Evolutionary conservation across 1,140 invertebrate genomes (phyloP).

Genomic region (Formica selysi): DNA sequence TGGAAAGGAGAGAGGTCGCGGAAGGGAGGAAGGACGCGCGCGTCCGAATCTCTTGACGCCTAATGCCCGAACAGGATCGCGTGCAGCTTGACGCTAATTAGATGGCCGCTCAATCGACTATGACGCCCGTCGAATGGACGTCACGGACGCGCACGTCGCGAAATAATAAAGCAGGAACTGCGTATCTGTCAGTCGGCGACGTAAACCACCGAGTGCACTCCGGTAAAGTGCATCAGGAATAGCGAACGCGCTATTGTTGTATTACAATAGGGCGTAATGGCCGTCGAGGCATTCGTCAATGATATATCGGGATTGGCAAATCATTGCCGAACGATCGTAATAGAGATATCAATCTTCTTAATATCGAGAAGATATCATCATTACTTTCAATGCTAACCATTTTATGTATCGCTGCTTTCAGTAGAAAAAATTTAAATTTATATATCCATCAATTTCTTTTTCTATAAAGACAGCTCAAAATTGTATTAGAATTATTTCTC

Average conservation of each 20-base stretch:
- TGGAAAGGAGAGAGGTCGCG: neutral
- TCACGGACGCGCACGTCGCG: conserved; percentile 37
- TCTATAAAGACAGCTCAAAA: neutral
- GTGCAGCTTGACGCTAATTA: conserved; percentile 72
- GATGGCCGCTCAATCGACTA: conserved; percentile 65
- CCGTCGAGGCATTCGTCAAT: conserved; percentile 27
- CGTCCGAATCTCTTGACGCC: conserved; percentile 60
- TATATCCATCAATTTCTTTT: neutral
- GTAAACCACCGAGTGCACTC: conserved; percentile 38
- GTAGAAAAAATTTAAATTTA: no score
- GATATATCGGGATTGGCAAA: conserved; percentile 41
- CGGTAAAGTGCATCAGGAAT: conserved; percentile 50
- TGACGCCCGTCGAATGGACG: conserved; percentile 61
- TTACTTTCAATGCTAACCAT: neutral
- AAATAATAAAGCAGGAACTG: conserved; percentile 61
- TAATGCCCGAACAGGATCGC: conserved; percentile 57
- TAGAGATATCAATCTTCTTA: conserved; percentile 15
- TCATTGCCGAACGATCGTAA: conserved; percentile 31
- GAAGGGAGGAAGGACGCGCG: conserved; percentile 1
- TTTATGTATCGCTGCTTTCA: neutral
- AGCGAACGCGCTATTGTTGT: conserved; percentile 42
- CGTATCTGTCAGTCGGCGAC: conserved; percentile 40
- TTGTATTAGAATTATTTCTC: neutral
- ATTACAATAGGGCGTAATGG: conserved; percentile 52
- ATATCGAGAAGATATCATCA: conserved; percentile 1